Evolutionary conservation across 2,888 invertebrate species (phyloP).

Genomic region (Byasa hedistus): DNA sequence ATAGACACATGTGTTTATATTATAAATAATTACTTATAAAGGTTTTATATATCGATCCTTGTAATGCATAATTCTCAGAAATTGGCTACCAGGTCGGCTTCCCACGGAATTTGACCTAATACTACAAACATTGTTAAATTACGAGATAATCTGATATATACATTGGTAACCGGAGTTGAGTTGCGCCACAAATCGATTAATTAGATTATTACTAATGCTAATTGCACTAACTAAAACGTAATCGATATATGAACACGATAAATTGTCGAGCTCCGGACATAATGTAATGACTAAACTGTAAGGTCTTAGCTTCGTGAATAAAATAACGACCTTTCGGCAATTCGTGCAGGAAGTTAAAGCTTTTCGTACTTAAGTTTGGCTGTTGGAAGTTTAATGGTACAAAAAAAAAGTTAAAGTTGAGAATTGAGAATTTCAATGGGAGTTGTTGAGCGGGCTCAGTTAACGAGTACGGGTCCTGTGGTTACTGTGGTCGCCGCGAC

Average conservation of each 20-base stretch:
- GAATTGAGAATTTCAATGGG: conserved; percentile 60
- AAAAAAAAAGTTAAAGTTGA: conserved; percentile 49
- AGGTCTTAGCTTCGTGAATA: conserved; percentile 1
- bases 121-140: background rate
- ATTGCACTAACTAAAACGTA: background rate
- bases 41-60: no score
- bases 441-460: conserved; percentile 39
- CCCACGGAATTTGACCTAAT: background rate
- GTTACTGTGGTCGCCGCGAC: conserved; percentile 7
- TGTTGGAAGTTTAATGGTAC: conserved; percentile 64
- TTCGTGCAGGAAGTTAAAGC: conserved; percentile 41
- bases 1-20: no score
- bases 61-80: no score
- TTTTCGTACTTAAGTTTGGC: conserved; percentile 53
- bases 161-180: conserved; percentile 11
- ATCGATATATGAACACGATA: background rate
- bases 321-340: conserved; percentile 29
- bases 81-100: no score
- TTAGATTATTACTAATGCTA: conserved; percentile 19
- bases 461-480: conserved; percentile 30
- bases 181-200: conserved; percentile 22
- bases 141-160: conserved; percentile 20
- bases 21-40: no score
- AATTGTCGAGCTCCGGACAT: background rate
- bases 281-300: background rate